Evolutionary conservation across 1,140 invertebrate genomes (phyloP), one percentile per base, ranked within the genome.

Genomic region (Micrasema minimum): DNA sequence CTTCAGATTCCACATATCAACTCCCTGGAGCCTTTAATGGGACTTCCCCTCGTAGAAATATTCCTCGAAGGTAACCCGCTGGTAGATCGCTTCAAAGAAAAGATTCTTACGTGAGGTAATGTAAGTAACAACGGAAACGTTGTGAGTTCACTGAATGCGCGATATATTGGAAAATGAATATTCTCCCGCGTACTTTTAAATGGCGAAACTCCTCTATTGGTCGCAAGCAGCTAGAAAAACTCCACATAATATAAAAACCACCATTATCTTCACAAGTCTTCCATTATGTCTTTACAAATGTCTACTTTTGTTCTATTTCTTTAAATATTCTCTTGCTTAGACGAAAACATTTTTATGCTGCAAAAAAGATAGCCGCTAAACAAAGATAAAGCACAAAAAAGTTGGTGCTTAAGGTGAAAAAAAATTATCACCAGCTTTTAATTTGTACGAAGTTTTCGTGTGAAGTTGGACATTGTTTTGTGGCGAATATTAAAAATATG

Each of bases 21-120:
- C n/a, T 86, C 90, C 50, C 78, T 96, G 66, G 89, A 94, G 65
- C 78, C 83, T 6, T 78, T 97, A 11, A 89, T 90, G 77, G 88
- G 88, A 2, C 80, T 95, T 48, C 86, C 87, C 2, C 80, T 97
- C 3, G 82, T 90, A 37, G 93, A 96, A 78, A 77, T 97, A 31
- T 85, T 88, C 38, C 82, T 97, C 50, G 88, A 91, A 80, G 92
- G 91, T 74, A 97, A 97, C 82, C 92, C 93, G 0, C 77, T 95
- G 12, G 91, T 90, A 80, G 88, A 90, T 77, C 92, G 89, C 77
- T 96, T 90, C 81, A 90, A 88, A 80, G 90, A 92, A 75, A 91
- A 77, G 85, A 87, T 75, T 83, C 88, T n/a, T 96, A 95, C 82
- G 85, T 96, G 82, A 95, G 93, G 94, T 96, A 94, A 82, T 76